These are phyloP conservation scores for Limnothrissa miodon DNA, from an alignment of 2,113 vertebrate species.

Conservation along the genomic window DNA sequence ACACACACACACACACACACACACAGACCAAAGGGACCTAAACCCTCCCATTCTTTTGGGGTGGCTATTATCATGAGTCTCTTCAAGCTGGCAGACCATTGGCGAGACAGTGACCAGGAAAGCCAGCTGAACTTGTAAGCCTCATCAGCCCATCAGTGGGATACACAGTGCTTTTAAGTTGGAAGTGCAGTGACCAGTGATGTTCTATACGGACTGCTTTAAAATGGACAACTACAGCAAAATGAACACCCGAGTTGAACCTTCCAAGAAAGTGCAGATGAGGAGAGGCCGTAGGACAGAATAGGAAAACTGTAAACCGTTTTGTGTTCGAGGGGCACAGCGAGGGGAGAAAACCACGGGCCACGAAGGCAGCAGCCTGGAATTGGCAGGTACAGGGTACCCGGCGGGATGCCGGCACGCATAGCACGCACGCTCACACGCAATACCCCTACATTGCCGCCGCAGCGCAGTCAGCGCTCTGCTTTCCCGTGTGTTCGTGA, in stretches of 20 bases:
- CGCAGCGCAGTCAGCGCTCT: slow-evolving; percentile 15
- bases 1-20: slow-evolving; percentile 10
- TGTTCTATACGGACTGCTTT: too few relatives aligned
- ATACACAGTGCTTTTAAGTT: neutral
- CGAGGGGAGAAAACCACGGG: slow-evolving; percentile 35
- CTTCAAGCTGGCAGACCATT: too few relatives aligned
- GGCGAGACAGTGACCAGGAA: too few relatives aligned
- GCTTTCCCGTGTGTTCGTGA: slow-evolving; percentile 42
- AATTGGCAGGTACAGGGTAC: slow-evolving; percentile 51
- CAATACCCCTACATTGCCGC: neutral
- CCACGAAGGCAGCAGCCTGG: slow-evolving; percentile 27
- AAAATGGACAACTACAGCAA: too few relatives aligned
- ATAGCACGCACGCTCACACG: slow-evolving; percentile 45
- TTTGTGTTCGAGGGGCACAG: slow-evolving; percentile 32
- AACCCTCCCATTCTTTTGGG: neutral
- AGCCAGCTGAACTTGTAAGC: too few relatives aligned
- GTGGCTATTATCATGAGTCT: neutral
- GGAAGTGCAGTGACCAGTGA: neutral
- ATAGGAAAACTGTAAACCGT: slow-evolving; percentile 30
- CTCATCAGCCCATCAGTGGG: too few relatives aligned
- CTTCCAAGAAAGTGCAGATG: slow-evolving; percentile 20
- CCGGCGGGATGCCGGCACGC: slow-evolving; percentile 37
- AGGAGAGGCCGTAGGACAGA: neutral
- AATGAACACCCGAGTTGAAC: neutral
- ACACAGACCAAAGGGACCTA: neutral